Evolutionary conservation across 2,888 invertebrate species (phyloP), one percentile per base, ranked within the genome.

Genomic region (Ceraclea dissimilis): DNA sequence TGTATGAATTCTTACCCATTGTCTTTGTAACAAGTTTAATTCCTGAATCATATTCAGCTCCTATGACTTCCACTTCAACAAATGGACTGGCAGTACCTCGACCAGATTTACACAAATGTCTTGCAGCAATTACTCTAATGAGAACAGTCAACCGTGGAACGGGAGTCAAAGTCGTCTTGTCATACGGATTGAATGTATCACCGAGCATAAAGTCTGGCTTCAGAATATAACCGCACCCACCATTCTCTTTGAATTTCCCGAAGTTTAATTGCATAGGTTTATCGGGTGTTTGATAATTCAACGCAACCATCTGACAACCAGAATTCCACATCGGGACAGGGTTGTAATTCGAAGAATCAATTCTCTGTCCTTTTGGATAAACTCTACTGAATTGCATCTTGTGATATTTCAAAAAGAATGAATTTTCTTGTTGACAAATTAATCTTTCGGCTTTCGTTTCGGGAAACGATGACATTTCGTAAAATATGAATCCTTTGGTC

Each of bases 391-490:
- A 84, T 72, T 97, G 95, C 31, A 84, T 70, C 11, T 83, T 82
- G 73, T 91, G 91, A 68, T 92, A 93, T 64, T 84, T 84, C 8
- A 88, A 67, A 69, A 92, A 91, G 67, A 90, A 86, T 50, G 67
- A 73, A 51, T 73, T 80, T 65, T 91, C 90, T 66, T 87, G 86
- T 65, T 86, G 87, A 65, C 89, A 86, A 69, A 96, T 89, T 56
- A 90, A 79, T 66, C 93, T 90, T 66, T 97, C 95, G 0, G 93
- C 94, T 74, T 96, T 97, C 1, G 89, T 91, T 74, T 99, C 98
- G 0, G 95, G 90, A 70, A 98, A 96, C 20, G 97, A 97, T 49
- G 95, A 96, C 97, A 99, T 98, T 72, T 99, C 97, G 67, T 87
- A 85, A 71, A 86, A 91, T n/a, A 86, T 78, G 72, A 90, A 86